Base-by-base conservation (phyloP, 2,113 vertebrate genomes). In the Dipodomys merriami region DNA sequence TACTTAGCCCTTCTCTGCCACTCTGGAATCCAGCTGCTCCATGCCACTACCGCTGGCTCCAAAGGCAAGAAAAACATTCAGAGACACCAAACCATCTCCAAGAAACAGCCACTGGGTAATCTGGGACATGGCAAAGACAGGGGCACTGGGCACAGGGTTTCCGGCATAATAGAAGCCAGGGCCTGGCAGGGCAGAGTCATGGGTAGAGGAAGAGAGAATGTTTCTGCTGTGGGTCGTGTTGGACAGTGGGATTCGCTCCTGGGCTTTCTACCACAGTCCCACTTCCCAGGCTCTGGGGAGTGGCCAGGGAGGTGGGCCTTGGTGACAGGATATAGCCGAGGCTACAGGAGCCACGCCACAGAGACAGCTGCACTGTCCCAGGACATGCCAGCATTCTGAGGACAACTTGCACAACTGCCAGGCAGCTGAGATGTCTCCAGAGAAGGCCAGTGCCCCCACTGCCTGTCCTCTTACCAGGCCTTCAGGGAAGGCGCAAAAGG, bases 41-140 rank as follows among this genome's bases (percentile, higher is more conserved):
- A 30, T 57, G 25, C 2, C 57, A 44, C 83, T 67, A 53, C 71
- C n/a, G 64, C 35, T 27, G 22, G 73, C 86, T 53, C 64, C 82
- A 73, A 71, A 44, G 72, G 72, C 89, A 83, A 94, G 46, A 91
- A 71, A 85, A 78, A 84, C 65, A 35, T 25, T 86, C 44, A 39
- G 49, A 25, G 44, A 87, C 73, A 82, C 64, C 69, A 83, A 33
- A 49, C 60, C 72, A 62, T n/a, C 71, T n/a, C 62, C 44, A 94
- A 90, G 76, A 62, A 87, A 84, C 74, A 62, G 83, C 39, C 67
- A 39, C 35, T 18, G 57, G 81, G 69, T 49, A 83, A 86, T 80
- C 27, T 60, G 60, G n/a, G 69, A 91, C 81, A n/a, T 27, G 13
- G 33, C 20, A 89, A 19, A 83, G 62, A 20, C 33, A 44, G 85